Conservation (phyloP, 2,888 invertebrate species). For the Balanococcus diminutus region DNA sequence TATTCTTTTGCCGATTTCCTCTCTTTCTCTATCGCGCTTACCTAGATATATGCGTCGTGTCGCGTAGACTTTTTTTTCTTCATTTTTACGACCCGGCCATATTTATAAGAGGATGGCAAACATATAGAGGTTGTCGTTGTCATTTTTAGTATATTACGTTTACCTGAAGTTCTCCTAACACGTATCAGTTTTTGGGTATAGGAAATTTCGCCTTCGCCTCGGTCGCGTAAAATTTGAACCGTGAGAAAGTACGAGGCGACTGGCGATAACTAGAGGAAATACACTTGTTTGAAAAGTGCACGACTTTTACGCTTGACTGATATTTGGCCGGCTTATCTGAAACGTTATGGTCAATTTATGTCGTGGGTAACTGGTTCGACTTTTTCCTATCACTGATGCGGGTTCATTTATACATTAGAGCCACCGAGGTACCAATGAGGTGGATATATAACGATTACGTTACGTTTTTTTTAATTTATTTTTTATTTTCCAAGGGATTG, state of each 20-base stretch:
- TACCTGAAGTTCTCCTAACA: background rate
- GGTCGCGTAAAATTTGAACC: background rate
- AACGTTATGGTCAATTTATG: slow-evolving; percentile 26
- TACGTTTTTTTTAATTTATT: background rate
- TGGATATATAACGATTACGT: slow-evolving; percentile 29
- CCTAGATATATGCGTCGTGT: background rate
- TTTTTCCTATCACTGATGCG: slow-evolving; percentile 20
- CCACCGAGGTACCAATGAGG: background rate
- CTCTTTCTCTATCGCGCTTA: background rate
- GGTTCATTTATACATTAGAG: background rate
- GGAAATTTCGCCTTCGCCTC: background rate
- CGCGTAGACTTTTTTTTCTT: background rate
- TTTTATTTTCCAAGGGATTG: background rate
- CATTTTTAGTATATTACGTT: background rate
- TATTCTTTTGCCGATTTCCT: background rate
- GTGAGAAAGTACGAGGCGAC: background rate
- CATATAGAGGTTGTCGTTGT: background rate
- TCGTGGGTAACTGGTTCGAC: slow-evolving; percentile 21
- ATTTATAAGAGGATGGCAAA: background rate
- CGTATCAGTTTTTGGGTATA: background rate
- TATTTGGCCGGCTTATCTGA: slow-evolving; percentile 14
- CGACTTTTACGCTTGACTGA: slow-evolving; percentile 28
- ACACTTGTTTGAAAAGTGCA: slow-evolving; percentile 16
- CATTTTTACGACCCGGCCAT: background rate
- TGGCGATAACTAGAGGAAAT: slow-evolving; percentile 4